These are phyloP conservation scores for Morone saxatilis DNA, from an alignment of 2,113 vertebrate genomes.

Conservation along the genomic window DNA sequence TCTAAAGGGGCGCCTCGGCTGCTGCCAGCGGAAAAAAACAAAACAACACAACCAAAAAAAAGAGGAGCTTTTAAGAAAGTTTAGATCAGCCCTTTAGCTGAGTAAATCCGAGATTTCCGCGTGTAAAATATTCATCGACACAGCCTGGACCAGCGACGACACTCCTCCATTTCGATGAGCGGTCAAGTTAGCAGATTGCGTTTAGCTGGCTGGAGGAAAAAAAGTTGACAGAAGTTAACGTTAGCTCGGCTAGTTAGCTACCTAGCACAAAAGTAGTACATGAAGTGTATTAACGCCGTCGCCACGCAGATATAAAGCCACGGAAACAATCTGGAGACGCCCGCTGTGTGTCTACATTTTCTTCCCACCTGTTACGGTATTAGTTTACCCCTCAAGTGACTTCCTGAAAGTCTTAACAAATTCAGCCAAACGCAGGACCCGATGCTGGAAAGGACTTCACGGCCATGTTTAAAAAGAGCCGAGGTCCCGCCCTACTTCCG, in stretches of 20 bases:
- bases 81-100: conserved; percentile 28
- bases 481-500: conserved; percentile 80
- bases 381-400: conserved; percentile 44
- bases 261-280: conserved; percentile 56
- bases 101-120: conserved; percentile 24
- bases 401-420: conserved; percentile 72
- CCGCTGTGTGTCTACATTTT: conserved; percentile 57
- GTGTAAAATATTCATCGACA: conserved; percentile 54
- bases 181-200: conserved; percentile 19
- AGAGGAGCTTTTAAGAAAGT: conserved; percentile 44
- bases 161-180: conserved; percentile 57
- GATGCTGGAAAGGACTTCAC: conserved; percentile 62
- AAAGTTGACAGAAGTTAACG: conserved; percentile 77
- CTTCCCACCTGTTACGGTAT: conserved; percentile 66
- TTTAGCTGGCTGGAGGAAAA: conserved; percentile 12
- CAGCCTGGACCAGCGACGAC: conserved; percentile 9
- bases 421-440: conserved; percentile 66
- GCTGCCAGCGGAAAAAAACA: conserved; percentile 41
- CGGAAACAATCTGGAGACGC: background rate
- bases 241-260: conserved; percentile 69
- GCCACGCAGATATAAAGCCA: background rate
- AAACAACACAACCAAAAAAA: conserved; percentile 30
- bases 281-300: conserved; percentile 56
- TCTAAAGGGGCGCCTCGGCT: conserved; percentile 39
- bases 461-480: conserved; percentile 78